Conservation (phyloP, 2,113 vertebrate genomes). For the Lepus europaeus region DNA sequence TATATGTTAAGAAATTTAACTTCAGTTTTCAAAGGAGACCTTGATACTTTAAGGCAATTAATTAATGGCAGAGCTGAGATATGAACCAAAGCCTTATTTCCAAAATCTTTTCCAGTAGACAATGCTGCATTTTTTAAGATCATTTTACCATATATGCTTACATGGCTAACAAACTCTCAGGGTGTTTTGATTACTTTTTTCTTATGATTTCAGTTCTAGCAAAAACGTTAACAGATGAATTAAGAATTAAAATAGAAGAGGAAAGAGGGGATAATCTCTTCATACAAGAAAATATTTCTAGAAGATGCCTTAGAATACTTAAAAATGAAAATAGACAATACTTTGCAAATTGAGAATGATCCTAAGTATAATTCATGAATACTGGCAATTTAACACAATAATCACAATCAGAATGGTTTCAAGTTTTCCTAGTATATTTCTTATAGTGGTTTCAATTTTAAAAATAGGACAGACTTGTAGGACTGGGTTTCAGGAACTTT, state of each 20-base stretch:
- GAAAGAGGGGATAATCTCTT: background rate
- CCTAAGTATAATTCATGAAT: background rate
- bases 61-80: background rate
- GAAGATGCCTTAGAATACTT: background rate
- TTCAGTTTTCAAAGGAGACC: background rate
- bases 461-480: background rate
- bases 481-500: background rate
- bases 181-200: background rate
- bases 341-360: background rate
- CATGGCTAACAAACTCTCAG: background rate
- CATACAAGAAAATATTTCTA: background rate
- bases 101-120: background rate
- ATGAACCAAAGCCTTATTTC: background rate
- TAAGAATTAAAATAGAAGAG: conserved; percentile 37
- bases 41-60: background rate
- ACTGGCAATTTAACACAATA: background rate
- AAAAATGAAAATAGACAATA: background rate
- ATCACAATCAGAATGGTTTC: conserved; percentile 19
- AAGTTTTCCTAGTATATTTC: background rate
- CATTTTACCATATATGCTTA: background rate
- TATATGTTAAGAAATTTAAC: background rate
- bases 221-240: background rate
- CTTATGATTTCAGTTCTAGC: background rate
- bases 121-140: background rate
- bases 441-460: conserved; percentile 10